Evolutionary conservation across 1,140 invertebrate species (phyloP), one percentile per base, ranked within the genome.

Genomic region (Trachymyrmex septentrionalis): DNA sequence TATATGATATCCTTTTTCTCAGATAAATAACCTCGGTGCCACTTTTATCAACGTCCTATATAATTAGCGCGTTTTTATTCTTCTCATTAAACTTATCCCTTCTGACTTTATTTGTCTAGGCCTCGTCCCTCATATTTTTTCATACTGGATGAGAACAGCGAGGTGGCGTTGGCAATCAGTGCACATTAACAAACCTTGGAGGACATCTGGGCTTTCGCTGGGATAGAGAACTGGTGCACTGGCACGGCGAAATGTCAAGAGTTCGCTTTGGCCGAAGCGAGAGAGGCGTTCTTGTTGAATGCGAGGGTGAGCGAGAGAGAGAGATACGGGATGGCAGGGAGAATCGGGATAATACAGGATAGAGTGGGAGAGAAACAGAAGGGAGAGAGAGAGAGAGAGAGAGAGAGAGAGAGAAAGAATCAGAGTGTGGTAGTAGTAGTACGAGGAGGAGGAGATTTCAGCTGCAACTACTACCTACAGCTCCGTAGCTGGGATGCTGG

Each of bases 401-500:
- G 73, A 16, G 55, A 24, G n/a, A 3, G 73, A 63, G 16, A 16
- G 14, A 14, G 67, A 24, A 16, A 72, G 21, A 53, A 50, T 77
- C 57, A 38, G 48, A 61, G 44, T 59, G 38, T 16, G 24, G 34
- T 71, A 71, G 61, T 63, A 77, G 73, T 34, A 67, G 38, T 12
- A 53, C 50, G 12, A 57, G 50, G 61, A 76, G 89, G 80, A 75
- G 81, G 90, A 91, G 87, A 91, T 89, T 91, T 87, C 87, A 91
- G 88, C 91, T 90, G 87, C 89, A 87, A 87, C 91, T 88, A 91
- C 88, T 91, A 90, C 86, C 88, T 90, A 89, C 87, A 73, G 86
- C 87, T 92, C 88, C 88, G 91, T 92, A 93, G 91, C 91, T 93
- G 92, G 93, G 93, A 91, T 91, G 89, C 90, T 92, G 92, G 92